phyloP scores from a whole-genome alignment of 2,113 vertebrate genomes.

The Eublepharis macularius region DNA sequence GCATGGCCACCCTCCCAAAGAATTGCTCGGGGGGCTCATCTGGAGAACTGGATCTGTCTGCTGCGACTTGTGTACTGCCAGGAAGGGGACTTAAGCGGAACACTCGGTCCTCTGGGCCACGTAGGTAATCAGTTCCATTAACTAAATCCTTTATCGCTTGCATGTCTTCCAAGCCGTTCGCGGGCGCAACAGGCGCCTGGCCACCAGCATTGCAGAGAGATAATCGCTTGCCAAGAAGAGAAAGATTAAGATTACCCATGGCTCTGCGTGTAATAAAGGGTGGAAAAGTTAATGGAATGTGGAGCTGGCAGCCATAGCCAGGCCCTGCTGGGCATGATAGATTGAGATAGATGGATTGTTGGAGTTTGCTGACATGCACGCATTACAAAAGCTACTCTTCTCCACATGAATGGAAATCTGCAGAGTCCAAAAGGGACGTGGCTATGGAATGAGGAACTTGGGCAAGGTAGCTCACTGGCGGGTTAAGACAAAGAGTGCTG shows the following conservation, averaged over 20 bases:
- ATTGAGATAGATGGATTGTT: slow-evolving; percentile 14
- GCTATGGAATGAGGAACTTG: not conserved
- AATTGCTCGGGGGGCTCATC: no score
- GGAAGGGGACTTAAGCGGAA: not conserved
- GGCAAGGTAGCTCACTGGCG: slow-evolving; percentile 22
- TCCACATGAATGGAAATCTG: not conserved
- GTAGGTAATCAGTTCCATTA: not conserved
- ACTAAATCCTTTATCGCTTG: slow-evolving; percentile 1
- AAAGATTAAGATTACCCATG: slow-evolving; percentile 51
- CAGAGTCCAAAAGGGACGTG: not conserved
- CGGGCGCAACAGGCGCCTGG: slow-evolving; percentile 24
- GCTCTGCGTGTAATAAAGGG: slow-evolving; percentile 41
- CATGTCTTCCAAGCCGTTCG: slow-evolving; percentile 28
- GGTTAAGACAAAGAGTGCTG: not conserved
- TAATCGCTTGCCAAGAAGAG: slow-evolving; percentile 58
- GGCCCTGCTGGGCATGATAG: slow-evolving; percentile 37
- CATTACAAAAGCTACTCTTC: not conserved
- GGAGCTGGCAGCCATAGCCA: slow-evolving; percentile 29
- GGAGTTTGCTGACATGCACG: not conserved
- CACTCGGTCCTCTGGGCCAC: not conserved
- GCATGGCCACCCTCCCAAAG: no score
- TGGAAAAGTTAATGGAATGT: slow-evolving; percentile 65
- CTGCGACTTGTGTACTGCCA: not conserved
- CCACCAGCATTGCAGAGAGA: slow-evolving; percentile 37
- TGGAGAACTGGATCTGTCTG: no score